Percentiles rank a stretch among this genome's conserved stretches.
These are phyloP conservation scores for Drosophila greeni DNA, from an alignment of 2,888 invertebrate genomes.

Conservation along the genomic window DNA sequence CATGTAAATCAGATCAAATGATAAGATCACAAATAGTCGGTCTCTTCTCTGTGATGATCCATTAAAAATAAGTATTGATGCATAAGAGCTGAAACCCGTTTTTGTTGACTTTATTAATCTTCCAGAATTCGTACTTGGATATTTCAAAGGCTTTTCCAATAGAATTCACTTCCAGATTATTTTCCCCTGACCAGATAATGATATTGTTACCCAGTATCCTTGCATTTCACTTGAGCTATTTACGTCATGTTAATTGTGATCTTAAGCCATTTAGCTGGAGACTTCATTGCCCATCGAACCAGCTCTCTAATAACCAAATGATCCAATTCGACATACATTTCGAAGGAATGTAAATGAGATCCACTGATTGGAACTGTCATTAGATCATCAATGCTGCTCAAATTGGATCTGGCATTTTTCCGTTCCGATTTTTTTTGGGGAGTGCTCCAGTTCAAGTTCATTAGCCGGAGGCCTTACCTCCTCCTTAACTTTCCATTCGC, in stretches of 20 bases:
- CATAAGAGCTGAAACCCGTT: not conserved
- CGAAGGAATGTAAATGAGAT: conserved; percentile 24
- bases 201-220: not conserved
- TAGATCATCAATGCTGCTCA: conserved; percentile 32
- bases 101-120: not conserved
- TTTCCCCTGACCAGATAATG: not conserved
- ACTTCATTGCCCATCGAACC: conserved; percentile 11
- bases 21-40: not conserved
- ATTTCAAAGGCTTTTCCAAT: not conserved
- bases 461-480: conserved; percentile 37
- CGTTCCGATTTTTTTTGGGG: conserved; percentile 13
- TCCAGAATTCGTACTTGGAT: not conserved
- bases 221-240: not conserved
- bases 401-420: conserved; percentile 17
- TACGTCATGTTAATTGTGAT: conserved; percentile 1
- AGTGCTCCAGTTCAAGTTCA: conserved; percentile 41
- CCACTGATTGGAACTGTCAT: conserved; percentile 30
- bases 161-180: not conserved
- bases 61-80: not conserved
- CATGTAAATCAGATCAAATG: conserved; percentile 20
- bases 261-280: not conserved
- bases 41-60: not conserved
- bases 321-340: conserved; percentile 23
- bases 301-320: conserved; percentile 11
- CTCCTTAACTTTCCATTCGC: conserved; percentile 38